phyloP scores from a whole-genome alignment of 1,140 invertebrate species.

The Diachasmimorpha longicaudata region DNA sequence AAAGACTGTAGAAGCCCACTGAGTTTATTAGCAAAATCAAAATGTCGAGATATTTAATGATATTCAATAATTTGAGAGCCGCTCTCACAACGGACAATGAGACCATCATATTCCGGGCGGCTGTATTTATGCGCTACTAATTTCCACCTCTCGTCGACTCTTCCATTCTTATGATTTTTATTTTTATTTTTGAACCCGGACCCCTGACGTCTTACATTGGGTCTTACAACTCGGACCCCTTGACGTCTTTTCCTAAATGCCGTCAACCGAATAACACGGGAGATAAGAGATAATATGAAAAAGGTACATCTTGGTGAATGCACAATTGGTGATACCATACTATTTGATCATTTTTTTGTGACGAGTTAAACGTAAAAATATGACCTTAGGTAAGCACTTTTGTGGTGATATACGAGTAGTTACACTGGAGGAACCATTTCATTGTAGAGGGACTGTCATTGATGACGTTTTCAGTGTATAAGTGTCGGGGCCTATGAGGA shows the following conservation, averaged over 20 bases:
- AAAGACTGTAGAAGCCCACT: background rate
- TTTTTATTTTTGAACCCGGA: conserved; percentile 22
- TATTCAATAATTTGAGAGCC: conserved; percentile 4
- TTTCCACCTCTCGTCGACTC: conserved; percentile 15
- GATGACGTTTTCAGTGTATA: no score
- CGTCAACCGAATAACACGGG: background rate
- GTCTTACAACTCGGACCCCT: no score
- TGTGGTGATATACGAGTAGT: no score
- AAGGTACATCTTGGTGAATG: background rate
- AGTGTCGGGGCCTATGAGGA: no score
- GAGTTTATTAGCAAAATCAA: background rate
- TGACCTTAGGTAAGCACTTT: no score
- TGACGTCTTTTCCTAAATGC: background rate
- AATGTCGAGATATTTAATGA: background rate
- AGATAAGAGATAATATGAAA: background rate
- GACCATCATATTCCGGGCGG: conserved; percentile 31
- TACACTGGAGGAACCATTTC: no score
- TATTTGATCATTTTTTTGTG: no score
- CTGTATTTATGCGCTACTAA: conserved; percentile 42
- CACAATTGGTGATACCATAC: background rate
- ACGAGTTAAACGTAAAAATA: no score
- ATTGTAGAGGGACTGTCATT: no score
- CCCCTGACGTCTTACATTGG: background rate
- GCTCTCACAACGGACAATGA: conserved; percentile 32
- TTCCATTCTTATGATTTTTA: background rate